A percentile compares a stretch with the other conserved stretches of the same genome.
Evolutionary conservation across 2,113 vertebrate species (phyloP).

Genomic region (Sebastes fasciatus): DNA sequence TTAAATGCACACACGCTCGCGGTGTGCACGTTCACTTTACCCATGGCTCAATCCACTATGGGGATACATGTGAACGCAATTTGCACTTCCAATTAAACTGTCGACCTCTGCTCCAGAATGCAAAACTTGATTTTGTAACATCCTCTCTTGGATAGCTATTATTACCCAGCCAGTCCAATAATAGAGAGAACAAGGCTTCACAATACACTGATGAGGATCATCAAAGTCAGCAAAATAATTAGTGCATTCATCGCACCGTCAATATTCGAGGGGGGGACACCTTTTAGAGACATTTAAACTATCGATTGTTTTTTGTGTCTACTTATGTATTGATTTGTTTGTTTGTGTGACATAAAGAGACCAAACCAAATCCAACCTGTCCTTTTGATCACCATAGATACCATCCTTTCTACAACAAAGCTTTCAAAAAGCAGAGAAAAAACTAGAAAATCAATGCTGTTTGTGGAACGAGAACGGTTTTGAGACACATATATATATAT

Average conservation of each 20-base stretch:
- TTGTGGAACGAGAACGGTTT: not conserved
- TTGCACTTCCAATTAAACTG: conserved; percentile 95
- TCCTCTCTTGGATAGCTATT: conserved; percentile 82
- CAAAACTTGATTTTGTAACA: conserved; percentile 84
- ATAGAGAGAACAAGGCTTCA: conserved; percentile 47
- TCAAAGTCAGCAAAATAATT: conserved; percentile 67
- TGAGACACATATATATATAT: not conserved
- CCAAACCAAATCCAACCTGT: not conserved
- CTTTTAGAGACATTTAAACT: not conserved
- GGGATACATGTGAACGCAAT: conserved; percentile 93
- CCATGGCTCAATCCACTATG: conserved; percentile 84
- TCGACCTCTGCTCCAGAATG: conserved; percentile 90
- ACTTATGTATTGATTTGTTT: not conserved
- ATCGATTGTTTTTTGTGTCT: not conserved
- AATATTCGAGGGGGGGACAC: conserved; percentile 19
- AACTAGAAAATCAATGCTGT: not conserved
- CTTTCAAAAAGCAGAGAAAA: not conserved
- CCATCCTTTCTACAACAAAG: not conserved
- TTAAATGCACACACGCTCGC: conserved; percentile 58
- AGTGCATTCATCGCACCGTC: conserved; percentile 28
- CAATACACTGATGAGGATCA: conserved; percentile 29
- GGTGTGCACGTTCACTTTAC: conserved; percentile 66
- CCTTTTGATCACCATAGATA: not conserved
- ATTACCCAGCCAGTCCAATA: conserved; percentile 66
- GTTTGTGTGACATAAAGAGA: not conserved